phyloP scores from a whole-genome alignment of 2,797 vertebrate genomes.

The Chelonia mydas region DNA sequence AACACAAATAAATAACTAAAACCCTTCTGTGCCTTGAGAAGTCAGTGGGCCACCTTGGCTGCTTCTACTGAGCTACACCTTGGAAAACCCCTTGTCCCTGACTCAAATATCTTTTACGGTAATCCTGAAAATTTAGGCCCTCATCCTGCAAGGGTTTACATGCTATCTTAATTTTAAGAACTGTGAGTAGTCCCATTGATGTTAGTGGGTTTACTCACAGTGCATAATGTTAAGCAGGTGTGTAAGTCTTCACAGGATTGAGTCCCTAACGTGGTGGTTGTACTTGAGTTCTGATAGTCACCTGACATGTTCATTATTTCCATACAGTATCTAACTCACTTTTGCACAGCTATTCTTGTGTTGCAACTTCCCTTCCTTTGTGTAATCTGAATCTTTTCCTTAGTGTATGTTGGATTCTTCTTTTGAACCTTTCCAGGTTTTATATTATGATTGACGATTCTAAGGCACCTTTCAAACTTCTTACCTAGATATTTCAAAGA shows the following conservation, averaged over 20 bases:
- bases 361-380: too few species aligned
- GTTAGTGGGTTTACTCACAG: background rate
- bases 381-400: too few species aligned
- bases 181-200: background rate
- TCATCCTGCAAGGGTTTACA: background rate
- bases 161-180: background rate
- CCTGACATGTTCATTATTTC: background rate
- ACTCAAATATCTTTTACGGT: background rate
- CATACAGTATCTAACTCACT: background rate
- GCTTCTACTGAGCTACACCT: background rate
- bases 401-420: background rate
- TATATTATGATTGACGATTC: background rate
- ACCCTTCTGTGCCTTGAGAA: background rate
- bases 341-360: too few species aligned
- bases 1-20: background rate
- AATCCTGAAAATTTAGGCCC: background rate
- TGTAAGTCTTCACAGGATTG: background rate
- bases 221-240: background rate
- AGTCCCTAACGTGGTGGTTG: background rate
- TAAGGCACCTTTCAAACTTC: background rate
- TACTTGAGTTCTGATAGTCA: background rate
- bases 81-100: background rate
- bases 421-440: background rate
- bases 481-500: too few species aligned
- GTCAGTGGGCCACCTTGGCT: background rate